Base-by-base conservation (phyloP, 1,140 invertebrate genomes). In the Papilio dardanus region DNA sequence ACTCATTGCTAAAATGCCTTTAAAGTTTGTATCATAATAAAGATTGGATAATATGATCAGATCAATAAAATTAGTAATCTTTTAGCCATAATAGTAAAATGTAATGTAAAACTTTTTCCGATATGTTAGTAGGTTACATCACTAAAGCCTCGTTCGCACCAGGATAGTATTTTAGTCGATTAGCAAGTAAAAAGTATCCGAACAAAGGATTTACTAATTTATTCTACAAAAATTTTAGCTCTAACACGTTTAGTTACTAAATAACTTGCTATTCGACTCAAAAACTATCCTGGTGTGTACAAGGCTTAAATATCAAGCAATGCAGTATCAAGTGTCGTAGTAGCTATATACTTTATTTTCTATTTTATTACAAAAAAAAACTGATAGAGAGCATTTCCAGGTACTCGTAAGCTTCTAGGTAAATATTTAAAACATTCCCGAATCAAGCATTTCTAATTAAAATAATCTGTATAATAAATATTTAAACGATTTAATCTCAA, bases 401-500 rank as follows among this genome's bases (percentile, higher is more conserved):
- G 50, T 1, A 58, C n/a, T n/a, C 7, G 21, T 12, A 12, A 37
- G 0, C 21, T 2, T 4, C 21, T 62, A 30, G 3, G 2, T 28
- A 50, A 62, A 24, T 7, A 7, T 50, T n/a, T 8, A 50, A 50
- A 24, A n/a, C n/a, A 2, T n/a, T 50, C 2, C n/a, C n/a, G 12
- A 58, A 58, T 58, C 0, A 2, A 2, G 6, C 24, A 24, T 12
- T 10, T 58, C 50, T 28, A 24, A 58, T 24, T 28, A n/a, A 12
- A 10, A 28, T 24, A 24, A 24, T 58, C 24, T 10, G 12, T 62
- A 62, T 24, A 21, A 10, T 58, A 58, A 14, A 12, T 24, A 58
- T 28, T 58, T 58, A 58, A 58, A 58, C 24, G 21, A 62, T 28
- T 62, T 62, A 62, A 28, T 62, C 24, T 62, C 16, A 54, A 62